A percentile compares a stretch with the other conserved stretches of the same genome.
Conservation (phyloP, 2,797 vertebrate genomes). For the Notoglanidium macrostoma region DNA sequence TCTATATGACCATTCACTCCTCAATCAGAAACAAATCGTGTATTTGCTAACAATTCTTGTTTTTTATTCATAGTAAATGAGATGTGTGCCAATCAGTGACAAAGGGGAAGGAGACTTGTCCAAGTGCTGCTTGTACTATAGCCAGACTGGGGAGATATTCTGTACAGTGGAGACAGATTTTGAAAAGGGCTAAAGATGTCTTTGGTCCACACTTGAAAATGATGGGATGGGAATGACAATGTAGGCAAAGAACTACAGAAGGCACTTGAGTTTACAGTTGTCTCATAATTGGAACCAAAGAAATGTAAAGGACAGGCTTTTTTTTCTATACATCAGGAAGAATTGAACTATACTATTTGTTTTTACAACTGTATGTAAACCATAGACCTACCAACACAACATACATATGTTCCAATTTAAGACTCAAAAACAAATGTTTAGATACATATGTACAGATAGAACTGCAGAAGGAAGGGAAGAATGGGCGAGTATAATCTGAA, state of each 20-base stretch:
- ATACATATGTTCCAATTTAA: constrained; percentile 69
- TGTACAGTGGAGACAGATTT: constrained; percentile 28
- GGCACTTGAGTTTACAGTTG: constrained; percentile 83
- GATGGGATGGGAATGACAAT: constrained; percentile 56
- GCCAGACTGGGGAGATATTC: constrained; percentile 32
- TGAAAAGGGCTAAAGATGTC: constrained; percentile 66
- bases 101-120: constrained; percentile 44
- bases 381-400: constrained; percentile 70
- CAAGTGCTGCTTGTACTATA: constrained; percentile 55
- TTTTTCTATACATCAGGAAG: constrained; percentile 65
- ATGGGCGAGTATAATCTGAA: constrained; percentile 36
- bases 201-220: constrained; percentile 78
- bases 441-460: constrained; percentile 72
- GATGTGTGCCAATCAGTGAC: constrained; percentile 77
- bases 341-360: constrained; percentile 59
- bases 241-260: constrained; percentile 69
- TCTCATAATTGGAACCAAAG: constrained; percentile 72
- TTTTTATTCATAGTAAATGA: constrained; percentile 80
- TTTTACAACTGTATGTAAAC: constrained; percentile 58
- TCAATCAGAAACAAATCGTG: constrained; percentile 43
- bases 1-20: neutral
- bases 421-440: constrained; percentile 69
- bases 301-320: constrained; percentile 30
- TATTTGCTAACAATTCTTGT: constrained; percentile 71
- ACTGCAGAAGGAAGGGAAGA: constrained; percentile 49